Percentiles rank a stretch among this genome's conserved stretches.
These are phyloP conservation scores for Meloe dianella DNA, from an alignment of 2,888 invertebrate species.

Conservation along the genomic window DNA sequence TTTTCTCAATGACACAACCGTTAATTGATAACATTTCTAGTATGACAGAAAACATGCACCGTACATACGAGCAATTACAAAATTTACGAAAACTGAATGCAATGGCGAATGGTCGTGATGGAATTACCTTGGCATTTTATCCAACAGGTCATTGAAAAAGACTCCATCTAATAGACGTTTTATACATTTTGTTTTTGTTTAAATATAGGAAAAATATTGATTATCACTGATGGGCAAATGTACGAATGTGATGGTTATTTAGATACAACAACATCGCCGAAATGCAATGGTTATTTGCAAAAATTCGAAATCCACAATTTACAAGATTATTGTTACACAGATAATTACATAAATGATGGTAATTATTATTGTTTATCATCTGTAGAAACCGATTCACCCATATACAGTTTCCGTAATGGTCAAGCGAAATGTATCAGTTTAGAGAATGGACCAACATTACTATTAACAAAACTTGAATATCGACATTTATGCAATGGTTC, in stretches of 20 bases:
- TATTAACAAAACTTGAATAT: slow-evolving; percentile 14
- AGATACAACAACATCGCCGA: not conserved
- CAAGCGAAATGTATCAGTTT: not conserved
- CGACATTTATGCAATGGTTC: slow-evolving; percentile 6
- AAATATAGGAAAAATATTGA: not conserved
- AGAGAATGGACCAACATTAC: not conserved
- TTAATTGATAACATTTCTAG: not conserved
- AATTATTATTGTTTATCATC: slow-evolving; percentile 9
- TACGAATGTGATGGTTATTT: not conserved
- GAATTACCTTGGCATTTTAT: slow-evolving; percentile 9
- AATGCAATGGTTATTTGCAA: not conserved
- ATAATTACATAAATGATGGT: not conserved
- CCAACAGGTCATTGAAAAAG: slow-evolving; percentile 9
- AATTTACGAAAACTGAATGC: not conserved
- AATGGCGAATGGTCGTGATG: slow-evolving; percentile 2
- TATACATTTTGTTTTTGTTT: not conserved
- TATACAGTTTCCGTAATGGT: not conserved
- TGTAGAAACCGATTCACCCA: not conserved
- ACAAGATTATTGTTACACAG: slow-evolving; percentile 8
- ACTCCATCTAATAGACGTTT: not conserved
- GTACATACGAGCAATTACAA: not conserved
- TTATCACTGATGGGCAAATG: not conserved
- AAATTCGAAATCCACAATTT: not conserved
- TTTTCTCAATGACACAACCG: not conserved
- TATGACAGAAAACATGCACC: not conserved